Conservation (phyloP, 2,888 invertebrate species). For the Cheilosia vulpina region DNA sequence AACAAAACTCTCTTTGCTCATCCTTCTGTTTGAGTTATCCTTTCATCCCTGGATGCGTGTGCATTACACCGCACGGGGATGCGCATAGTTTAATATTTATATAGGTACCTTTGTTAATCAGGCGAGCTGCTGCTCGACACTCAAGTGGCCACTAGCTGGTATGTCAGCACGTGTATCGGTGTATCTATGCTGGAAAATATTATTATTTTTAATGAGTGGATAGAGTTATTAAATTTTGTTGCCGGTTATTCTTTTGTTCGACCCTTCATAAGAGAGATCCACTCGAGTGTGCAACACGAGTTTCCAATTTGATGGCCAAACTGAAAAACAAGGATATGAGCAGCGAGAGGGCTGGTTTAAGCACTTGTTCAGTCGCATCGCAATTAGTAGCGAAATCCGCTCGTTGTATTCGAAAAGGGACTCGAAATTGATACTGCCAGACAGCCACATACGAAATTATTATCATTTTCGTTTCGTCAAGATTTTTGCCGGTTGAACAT, state of each 20-base stretch:
- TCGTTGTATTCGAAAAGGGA: constrained; percentile 43
- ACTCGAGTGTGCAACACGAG: constrained; percentile 68
- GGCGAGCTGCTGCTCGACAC: constrained; percentile 1
- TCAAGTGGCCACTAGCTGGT: constrained; percentile 53
- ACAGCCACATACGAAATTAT: constrained; percentile 27
- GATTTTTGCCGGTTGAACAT: constrained; percentile 62
- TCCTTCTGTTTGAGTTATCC: constrained; percentile 60
- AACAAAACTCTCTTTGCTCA: constrained; percentile 38
- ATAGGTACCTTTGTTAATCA: constrained; percentile 41
- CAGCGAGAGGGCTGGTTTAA: constrained; percentile 21
- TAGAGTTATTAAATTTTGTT: constrained; percentile 62
- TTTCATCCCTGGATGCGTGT: constrained; percentile 57
- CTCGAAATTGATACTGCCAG: constrained; percentile 56
- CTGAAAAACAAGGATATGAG: constrained; percentile 25
- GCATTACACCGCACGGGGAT: constrained; percentile 30
- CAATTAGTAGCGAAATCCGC: constrained; percentile 48
- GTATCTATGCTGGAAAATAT: constrained; percentile 57
- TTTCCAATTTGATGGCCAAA: constrained; percentile 70
- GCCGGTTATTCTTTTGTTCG: constrained; percentile 21
- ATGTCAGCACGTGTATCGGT: constrained; percentile 55
- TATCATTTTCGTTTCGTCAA: constrained; percentile 56
- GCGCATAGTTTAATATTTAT: constrained; percentile 42
- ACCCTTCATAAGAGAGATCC: constrained; percentile 5
- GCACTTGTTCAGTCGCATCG: constrained; percentile 54
- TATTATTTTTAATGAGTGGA: constrained; percentile 68